A percentile compares a stretch with the other conserved stretches of the same genome.
Evolutionary conservation across 1,140 invertebrate genomes (phyloP).

Genomic region (Cepaea nemoralis): DNA sequence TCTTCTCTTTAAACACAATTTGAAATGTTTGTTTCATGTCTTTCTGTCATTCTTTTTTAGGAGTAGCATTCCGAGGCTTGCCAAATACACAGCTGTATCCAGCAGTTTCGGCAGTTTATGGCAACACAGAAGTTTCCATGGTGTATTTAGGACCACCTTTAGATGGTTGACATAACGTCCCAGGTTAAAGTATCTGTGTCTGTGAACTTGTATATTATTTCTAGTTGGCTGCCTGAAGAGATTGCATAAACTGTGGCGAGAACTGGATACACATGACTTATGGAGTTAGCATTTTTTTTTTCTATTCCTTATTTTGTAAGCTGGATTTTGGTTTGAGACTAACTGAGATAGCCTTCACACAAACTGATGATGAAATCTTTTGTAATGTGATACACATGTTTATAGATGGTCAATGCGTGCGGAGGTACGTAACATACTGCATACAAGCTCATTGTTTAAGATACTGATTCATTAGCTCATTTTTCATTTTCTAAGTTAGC

Average conservation of each 20-base stretch:
- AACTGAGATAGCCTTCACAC: too few relatives aligned
- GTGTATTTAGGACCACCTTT: conserved; percentile 95
- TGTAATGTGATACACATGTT: too few relatives aligned
- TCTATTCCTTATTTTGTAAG: neutral
- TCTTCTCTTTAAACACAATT: neutral
- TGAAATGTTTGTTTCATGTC: neutral
- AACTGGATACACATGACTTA: neutral
- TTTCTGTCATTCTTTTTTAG: conserved; percentile 52
- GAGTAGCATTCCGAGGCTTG: conserved; percentile 95
- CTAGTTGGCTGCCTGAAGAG: neutral
- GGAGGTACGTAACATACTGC: too few relatives aligned
- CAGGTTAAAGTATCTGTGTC: neutral
- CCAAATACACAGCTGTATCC: conserved; percentile 95
- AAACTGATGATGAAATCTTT: too few relatives aligned
- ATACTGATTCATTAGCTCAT: too few relatives aligned
- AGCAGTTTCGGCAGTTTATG: conserved; percentile 97
- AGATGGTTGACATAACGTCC: conserved; percentile 78
- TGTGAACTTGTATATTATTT: neutral
- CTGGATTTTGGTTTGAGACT: too few relatives aligned
- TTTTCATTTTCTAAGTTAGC: too few relatives aligned
- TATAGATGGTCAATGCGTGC: too few relatives aligned
- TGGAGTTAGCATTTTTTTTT: neutral
- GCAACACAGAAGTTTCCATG: conserved; percentile 99
- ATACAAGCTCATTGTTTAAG: too few relatives aligned
- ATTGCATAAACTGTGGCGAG: neutral